Evolutionary conservation across 2,113 vertebrate species (phyloP).

Genomic region (Chascanopsetta lugubris): DNA sequence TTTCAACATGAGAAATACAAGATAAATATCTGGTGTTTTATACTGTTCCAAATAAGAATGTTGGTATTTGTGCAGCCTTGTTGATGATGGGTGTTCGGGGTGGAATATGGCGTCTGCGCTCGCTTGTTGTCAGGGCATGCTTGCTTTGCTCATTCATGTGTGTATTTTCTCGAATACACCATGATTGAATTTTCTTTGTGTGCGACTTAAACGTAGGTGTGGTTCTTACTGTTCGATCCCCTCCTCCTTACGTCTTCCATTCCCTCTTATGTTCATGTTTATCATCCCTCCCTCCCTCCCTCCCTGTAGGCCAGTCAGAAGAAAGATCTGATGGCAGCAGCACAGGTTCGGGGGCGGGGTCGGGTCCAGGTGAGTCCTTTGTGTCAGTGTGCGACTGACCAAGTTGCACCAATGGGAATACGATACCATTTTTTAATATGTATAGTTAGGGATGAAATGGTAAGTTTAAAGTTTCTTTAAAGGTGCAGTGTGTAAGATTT

Average conservation of each 20-base stretch:
- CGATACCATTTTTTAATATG: conserved; percentile 24
- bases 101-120: conserved; percentile 30
- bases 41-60: background rate
- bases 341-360: conserved; percentile 79
- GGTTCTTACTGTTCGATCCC: conserved; percentile 59
- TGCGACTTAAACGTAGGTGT: conserved; percentile 67
- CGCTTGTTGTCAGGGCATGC: conserved; percentile 48
- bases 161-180: conserved; percentile 29
- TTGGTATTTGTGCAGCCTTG: conserved; percentile 35
- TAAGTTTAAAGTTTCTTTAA: too few species aligned
- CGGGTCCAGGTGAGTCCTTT: conserved; percentile 83
- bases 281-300: conserved; percentile 80
- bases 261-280: conserved; percentile 69
- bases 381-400: conserved; percentile 46
- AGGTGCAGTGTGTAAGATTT: too few species aligned
- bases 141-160: conserved; percentile 59
- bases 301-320: conserved; percentile 84
- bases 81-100: conserved; percentile 15
- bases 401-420: conserved; percentile 30
- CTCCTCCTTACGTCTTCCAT: conserved; percentile 50
- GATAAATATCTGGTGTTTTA: background rate
- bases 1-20: background rate
- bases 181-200: conserved; percentile 38
- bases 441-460: too few species aligned
- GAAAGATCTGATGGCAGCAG: conserved; percentile 81